Conservation (phyloP, 1,140 invertebrate species). For the Megalonaias nervosa region DNA sequence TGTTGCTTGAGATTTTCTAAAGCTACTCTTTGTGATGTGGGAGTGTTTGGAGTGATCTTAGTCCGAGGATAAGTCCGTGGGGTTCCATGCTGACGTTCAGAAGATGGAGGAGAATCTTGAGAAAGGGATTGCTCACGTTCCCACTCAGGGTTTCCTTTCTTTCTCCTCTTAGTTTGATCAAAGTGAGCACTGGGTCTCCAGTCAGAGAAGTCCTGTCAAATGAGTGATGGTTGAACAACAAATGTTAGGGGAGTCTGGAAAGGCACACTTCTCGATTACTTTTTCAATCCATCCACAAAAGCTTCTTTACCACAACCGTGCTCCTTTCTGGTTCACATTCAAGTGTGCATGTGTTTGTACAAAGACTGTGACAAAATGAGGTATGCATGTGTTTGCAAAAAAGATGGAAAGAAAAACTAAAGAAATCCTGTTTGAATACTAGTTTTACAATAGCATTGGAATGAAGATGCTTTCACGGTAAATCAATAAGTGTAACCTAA, state of each 20-base stretch:
- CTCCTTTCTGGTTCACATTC: too few species aligned
- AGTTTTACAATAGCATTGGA: too few species aligned
- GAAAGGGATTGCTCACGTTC: conserved; percentile 65
- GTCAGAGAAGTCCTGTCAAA: conserved; percentile 63
- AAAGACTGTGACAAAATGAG: too few species aligned
- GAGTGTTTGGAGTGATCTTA: conserved; percentile 57
- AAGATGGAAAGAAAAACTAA: too few species aligned
- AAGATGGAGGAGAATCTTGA: conserved; percentile 60
- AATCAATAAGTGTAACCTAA: too few species aligned
- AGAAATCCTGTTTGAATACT: too few species aligned
- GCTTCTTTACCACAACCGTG: too few species aligned
- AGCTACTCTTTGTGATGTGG: conserved; percentile 58
- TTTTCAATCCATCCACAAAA: too few species aligned
- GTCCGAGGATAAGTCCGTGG: conserved; percentile 62
- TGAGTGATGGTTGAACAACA: background rate
- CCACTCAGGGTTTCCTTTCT: conserved; percentile 66
- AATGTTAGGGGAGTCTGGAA: background rate
- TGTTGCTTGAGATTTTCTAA: conserved; percentile 65
- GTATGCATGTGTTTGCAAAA: too few species aligned
- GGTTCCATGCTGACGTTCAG: conserved; percentile 58
- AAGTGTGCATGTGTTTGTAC: too few species aligned
- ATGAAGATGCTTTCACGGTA: too few species aligned
- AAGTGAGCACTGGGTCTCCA: conserved; percentile 53
- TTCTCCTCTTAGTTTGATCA: conserved; percentile 59
- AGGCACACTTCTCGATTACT: background rate